A percentile compares a stretch with the other conserved stretches of the same genome.
phyloP scores from a whole-genome alignment of 2,797 vertebrate species.

The Pantherophis alleghaniensis region DNA sequence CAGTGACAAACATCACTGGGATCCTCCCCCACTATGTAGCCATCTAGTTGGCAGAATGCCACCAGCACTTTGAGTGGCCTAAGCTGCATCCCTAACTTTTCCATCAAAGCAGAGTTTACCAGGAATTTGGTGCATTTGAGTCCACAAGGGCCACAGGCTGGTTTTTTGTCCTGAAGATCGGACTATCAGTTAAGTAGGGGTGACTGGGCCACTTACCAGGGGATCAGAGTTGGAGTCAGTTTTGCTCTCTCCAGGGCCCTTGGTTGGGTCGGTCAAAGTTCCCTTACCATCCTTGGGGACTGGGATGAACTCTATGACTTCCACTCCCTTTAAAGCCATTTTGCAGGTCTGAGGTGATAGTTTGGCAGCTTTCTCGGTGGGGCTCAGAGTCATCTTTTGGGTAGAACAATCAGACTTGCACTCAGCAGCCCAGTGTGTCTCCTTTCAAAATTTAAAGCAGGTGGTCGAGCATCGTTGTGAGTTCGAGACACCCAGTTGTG shows the following conservation, averaged over 20 bases:
- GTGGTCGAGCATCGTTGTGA: not conserved
- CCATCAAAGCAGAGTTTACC: not conserved
- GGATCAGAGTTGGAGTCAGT: not conserved
- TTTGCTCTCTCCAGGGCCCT: not conserved
- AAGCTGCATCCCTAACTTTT: not conserved
- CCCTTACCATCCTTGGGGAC: not conserved
- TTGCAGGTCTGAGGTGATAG: not conserved
- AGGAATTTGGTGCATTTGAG: not conserved
- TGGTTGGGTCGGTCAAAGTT: not conserved
- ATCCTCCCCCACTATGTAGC: not conserved
- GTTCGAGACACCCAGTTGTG: not conserved
- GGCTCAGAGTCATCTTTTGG: not conserved
- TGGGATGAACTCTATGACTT: not conserved
- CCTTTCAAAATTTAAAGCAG: not conserved
- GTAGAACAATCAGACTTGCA: not conserved
- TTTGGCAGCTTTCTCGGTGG: not conserved
- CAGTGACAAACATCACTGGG: not conserved
- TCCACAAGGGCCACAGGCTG: not conserved
- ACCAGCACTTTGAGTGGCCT: not conserved
- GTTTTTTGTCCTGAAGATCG: not conserved
- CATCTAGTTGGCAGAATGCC: not conserved
- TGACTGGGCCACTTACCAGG: too few relatives aligned
- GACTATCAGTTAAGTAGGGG: not conserved
- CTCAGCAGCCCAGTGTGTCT: not conserved
- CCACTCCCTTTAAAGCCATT: not conserved